A percentile compares a stretch with the other conserved stretches of the same genome.
phyloP scores from a whole-genome alignment of 2,113 vertebrate species.

The Cavia porcellus region DNA sequence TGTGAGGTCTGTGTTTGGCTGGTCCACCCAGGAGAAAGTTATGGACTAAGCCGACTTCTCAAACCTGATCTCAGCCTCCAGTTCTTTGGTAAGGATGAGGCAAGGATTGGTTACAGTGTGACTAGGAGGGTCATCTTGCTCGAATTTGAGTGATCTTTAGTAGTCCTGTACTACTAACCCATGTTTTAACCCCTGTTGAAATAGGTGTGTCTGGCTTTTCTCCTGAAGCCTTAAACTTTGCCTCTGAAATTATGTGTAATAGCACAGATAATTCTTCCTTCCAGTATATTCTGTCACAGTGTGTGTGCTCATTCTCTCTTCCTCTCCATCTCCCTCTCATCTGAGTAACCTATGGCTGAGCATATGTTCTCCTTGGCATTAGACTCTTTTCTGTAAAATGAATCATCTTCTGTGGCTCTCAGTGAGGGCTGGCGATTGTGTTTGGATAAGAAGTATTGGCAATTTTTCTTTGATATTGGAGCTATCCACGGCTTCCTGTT shows the following conservation, averaged over 20 bases:
- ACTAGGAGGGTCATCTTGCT: neutral
- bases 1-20: too few relatives aligned
- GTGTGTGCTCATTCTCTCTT: neutral
- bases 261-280: neutral
- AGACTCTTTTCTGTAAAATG: neutral
- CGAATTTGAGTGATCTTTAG: neutral
- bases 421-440: neutral
- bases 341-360: neutral
- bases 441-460: neutral
- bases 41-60: neutral
- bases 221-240: neutral
- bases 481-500: neutral
- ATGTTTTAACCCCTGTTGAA: neutral
- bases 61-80: neutral
- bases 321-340: rapidly evolving
- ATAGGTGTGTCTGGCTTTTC: neutral
- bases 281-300: neutral
- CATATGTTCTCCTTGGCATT: neutral
- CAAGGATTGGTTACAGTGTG: neutral
- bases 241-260: neutral
- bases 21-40: neutral
- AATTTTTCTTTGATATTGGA: neutral
- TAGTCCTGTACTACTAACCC: too few relatives aligned
- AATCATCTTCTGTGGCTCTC: neutral
- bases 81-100: neutral